phyloP scores from a whole-genome alignment of 1,140 invertebrate genomes.

The Anoplophora glabripennis region DNA sequence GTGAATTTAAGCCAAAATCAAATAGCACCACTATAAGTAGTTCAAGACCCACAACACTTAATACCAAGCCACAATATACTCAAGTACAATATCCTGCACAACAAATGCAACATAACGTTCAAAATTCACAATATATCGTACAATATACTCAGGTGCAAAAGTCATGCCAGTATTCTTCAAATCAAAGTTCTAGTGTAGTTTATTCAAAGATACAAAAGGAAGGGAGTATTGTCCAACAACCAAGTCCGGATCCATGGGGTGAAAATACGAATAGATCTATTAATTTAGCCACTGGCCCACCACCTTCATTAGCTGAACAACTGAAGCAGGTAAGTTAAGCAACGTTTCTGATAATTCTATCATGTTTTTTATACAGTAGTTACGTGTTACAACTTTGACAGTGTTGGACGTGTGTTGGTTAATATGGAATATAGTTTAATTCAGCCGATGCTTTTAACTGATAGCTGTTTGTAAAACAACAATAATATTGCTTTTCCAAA shows the following conservation, averaged over 20 bases:
- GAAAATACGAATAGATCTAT: constrained; percentile 28
- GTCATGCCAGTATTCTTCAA: constrained; percentile 25
- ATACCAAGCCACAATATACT: constrained; percentile 29
- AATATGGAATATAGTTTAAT: too few relatives aligned
- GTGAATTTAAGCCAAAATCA: constrained; percentile 26
- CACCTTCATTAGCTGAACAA: constrained; percentile 75
- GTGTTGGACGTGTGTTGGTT: too few relatives aligned
- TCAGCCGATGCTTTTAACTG: too few relatives aligned
- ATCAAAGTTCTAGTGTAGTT: constrained; percentile 35
- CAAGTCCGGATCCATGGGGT: constrained; percentile 42
- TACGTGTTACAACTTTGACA: too few relatives aligned
- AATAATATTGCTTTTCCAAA: too few relatives aligned
- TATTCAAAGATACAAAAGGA: constrained; percentile 48
- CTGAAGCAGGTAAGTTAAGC: constrained; percentile 65
- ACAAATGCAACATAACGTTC: constrained; percentile 33
- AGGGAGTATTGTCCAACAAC: constrained; percentile 32
- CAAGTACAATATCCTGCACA: constrained; percentile 23
- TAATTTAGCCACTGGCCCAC: constrained; percentile 54
- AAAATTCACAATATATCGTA: constrained; percentile 34
- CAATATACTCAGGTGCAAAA: constrained; percentile 36
- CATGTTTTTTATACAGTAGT: too few relatives aligned
- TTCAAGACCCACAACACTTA: constrained; percentile 30
- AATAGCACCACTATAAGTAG: constrained; percentile 17
- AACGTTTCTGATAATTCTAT: too few relatives aligned
- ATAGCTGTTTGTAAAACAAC: too few relatives aligned